phyloP scores from a whole-genome alignment of 2,113 vertebrate genomes.

The Gasterosteus aculeatus region DNA sequence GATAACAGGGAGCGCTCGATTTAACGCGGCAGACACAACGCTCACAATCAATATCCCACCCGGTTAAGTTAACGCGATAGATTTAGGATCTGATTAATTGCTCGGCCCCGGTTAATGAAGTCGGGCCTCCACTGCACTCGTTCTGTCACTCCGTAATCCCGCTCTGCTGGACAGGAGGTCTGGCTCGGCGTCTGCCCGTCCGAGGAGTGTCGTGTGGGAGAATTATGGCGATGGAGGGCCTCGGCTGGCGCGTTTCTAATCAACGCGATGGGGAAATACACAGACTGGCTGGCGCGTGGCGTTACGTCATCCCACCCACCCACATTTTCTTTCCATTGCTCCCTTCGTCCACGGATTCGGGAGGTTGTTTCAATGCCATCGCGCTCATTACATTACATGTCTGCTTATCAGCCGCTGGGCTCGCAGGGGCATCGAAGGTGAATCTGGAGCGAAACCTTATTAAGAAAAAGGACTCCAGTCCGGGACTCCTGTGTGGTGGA shows the following conservation, averaged over 20 bases:
- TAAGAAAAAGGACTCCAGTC: not conserved
- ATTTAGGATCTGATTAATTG: conserved; percentile 14
- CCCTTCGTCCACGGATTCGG: not conserved
- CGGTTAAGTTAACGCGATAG: not conserved
- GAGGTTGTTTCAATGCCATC: not conserved
- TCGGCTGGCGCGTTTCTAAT: conserved; percentile 62
- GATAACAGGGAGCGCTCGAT: not conserved
- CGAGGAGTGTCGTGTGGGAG: not conserved
- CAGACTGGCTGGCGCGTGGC: conserved; percentile 36
- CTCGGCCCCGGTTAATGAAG: conserved; percentile 18
- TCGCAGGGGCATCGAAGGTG: not conserved
- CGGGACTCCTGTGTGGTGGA: conserved; percentile 14
- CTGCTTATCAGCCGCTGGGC: not conserved
- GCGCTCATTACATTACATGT: not conserved
- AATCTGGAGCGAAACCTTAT: conserved; percentile 13
- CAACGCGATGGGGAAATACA: conserved; percentile 73
- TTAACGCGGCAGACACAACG: not conserved
- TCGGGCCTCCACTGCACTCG: not conserved
- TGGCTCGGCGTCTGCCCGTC: conserved; percentile 41
- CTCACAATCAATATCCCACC: conserved; percentile 24
- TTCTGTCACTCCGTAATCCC: conserved; percentile 31
- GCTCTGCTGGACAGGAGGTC: conserved; percentile 23
- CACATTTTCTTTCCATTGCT: not conserved
- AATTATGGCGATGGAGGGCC: conserved; percentile 48
- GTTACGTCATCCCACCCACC: conserved; percentile 54